Evolutionary conservation across 2,113 vertebrate species (phyloP).

Genomic region (Cisticola juncidis): DNA sequence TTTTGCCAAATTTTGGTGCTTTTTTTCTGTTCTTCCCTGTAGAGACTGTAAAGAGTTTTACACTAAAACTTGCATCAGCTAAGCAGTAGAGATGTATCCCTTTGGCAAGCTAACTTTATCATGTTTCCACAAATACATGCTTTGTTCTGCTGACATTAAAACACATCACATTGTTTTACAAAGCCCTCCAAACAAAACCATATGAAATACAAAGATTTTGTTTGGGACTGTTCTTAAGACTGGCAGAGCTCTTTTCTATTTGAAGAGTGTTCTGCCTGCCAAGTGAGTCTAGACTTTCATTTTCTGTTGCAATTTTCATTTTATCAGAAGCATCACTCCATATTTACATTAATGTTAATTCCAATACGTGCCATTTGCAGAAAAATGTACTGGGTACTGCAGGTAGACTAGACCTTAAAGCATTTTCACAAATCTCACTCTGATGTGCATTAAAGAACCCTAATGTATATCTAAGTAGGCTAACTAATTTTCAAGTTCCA

Average conservation of each 20-base stretch:
- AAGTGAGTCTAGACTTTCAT: neutral
- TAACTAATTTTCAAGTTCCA: neutral
- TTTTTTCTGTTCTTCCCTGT: too few relatives aligned
- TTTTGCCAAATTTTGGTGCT: neutral
- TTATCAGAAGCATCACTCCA: neutral
- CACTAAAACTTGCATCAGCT: neutral
- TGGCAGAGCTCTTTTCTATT: neutral
- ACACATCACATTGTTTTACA: neutral
- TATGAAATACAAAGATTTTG: neutral
- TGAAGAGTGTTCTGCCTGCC: neutral
- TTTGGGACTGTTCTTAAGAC: neutral
- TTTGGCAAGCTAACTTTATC: neutral
- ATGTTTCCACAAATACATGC: neutral
- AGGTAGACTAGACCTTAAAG: neutral
- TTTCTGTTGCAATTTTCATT: neutral
- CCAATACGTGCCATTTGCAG: neutral
- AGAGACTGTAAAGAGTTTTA: neutral
- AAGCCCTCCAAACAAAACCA: neutral
- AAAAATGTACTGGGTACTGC: neutral
- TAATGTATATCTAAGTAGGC: neutral
- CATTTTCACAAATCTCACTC: neutral
- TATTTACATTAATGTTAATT: neutral
- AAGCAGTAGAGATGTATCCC: neutral
- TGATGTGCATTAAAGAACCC: neutral
- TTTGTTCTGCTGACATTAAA: neutral